phyloP scores from a whole-genome alignment of 2,113 vertebrate genomes.

The Poecile atricapillus region DNA sequence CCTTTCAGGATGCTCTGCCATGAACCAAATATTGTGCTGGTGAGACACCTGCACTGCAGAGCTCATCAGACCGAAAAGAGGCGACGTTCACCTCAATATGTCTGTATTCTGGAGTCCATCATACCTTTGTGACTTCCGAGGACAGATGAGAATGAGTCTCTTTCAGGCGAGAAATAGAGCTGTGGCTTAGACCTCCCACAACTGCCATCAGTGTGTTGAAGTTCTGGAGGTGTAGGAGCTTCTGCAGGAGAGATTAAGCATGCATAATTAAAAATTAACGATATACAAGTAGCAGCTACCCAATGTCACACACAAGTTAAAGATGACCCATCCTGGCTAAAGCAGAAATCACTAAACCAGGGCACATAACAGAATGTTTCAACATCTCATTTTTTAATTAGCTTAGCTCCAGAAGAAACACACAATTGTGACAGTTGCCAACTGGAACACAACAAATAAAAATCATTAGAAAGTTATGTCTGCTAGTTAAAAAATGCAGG shows the following conservation, averaged over 20 bases:
- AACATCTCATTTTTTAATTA: not conserved
- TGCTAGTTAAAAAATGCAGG: not conserved
- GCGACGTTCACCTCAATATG: not conserved
- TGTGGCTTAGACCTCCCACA: slow-evolving; percentile 94
- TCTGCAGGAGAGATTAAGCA: slow-evolving; percentile 72
- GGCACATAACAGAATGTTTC: not conserved
- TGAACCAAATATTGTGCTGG: not conserved
- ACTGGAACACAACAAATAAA: not conserved
- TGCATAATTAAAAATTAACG: not conserved
- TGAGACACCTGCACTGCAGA: not conserved
- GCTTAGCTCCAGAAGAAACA: not conserved
- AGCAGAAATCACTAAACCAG: not conserved
- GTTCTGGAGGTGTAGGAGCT: slow-evolving; percentile 93
- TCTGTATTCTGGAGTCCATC: not conserved
- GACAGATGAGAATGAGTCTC: slow-evolving; percentile 91
- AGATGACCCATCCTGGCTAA: not conserved
- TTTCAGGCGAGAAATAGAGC: slow-evolving; percentile 94
- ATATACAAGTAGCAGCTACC: not conserved
- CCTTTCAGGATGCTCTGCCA: not conserved
- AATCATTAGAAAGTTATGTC: not conserved
- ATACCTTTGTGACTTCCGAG: slow-evolving; percentile 91
- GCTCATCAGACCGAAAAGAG: not conserved
- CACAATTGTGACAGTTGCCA: not conserved
- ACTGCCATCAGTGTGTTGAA: slow-evolving; percentile 98
- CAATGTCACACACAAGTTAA: not conserved